phyloP scores from a whole-genome alignment of 2,797 vertebrate genomes.

The Coccyzus lansbergi region DNA sequence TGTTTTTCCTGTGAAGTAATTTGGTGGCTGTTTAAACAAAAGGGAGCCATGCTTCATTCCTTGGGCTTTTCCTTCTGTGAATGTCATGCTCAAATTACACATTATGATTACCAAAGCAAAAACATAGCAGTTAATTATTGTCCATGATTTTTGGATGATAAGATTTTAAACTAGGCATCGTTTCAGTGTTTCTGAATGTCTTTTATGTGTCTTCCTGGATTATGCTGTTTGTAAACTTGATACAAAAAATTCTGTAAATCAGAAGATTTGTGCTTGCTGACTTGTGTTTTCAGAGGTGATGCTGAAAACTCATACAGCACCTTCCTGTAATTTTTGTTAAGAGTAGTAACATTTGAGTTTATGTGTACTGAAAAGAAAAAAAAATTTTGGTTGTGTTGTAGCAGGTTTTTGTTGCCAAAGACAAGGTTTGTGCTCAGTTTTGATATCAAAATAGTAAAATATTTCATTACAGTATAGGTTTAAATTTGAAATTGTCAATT shows the following conservation, averaged over 20 bases:
- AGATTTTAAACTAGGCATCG: not conserved
- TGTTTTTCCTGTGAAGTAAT: not conserved
- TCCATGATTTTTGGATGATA: not conserved
- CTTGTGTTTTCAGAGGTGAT: not conserved
- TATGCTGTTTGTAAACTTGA: not conserved
- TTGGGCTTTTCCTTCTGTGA: not conserved
- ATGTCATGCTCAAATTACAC: not conserved
- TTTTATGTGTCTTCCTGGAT: not conserved
- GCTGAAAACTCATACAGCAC: not conserved
- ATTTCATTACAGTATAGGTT: not conserved
- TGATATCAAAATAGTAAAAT: not conserved
- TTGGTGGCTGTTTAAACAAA: not conserved
- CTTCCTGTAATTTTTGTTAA: not conserved
- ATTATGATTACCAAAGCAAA: not conserved
- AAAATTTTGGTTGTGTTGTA: not conserved
- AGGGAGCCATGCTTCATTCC: not conserved
- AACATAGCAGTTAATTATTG: not conserved
- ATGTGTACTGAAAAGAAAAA: not conserved
- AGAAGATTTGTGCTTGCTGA: not conserved
- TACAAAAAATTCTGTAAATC: not conserved
- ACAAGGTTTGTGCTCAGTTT: not conserved
- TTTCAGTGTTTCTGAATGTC: not conserved
- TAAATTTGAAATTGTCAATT: not conserved
- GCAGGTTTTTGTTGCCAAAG: not conserved
- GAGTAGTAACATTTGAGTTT: not conserved